Percentiles rank a stretch among this genome's conserved stretches.
phyloP scores from a whole-genome alignment of 2,888 invertebrate species.

The Prostheceraeus crozeri region DNA sequence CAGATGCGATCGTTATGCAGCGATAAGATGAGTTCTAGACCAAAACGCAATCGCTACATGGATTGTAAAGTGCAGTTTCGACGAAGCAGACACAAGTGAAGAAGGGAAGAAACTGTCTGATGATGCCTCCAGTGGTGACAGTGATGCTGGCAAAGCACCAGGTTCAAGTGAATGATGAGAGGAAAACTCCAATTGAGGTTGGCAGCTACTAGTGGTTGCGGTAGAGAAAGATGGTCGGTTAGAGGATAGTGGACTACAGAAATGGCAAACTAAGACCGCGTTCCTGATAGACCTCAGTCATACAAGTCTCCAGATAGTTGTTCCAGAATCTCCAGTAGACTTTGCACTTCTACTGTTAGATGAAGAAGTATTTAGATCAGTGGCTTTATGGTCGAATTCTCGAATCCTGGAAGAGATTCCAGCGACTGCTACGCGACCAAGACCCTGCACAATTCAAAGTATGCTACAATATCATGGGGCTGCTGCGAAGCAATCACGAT shows the following conservation, averaged over 20 bases:
- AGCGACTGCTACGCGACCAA: no score
- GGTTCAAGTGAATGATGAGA: slow-evolving; percentile 8
- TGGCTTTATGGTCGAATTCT: slow-evolving; percentile 22
- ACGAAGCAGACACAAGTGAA: slow-evolving; percentile 25
- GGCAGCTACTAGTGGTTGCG: slow-evolving; percentile 17
- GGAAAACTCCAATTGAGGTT: slow-evolving; percentile 19
- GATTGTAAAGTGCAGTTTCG: slow-evolving; percentile 14
- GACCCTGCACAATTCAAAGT: no score
- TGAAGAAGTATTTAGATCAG: slow-evolving; percentile 23
- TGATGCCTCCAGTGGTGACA: slow-evolving; percentile 17
- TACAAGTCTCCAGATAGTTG: slow-evolving; percentile 18
- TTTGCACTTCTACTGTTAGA: slow-evolving; percentile 16
- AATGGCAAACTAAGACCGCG: slow-evolving; percentile 13
- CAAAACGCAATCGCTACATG: slow-evolving; percentile 21
- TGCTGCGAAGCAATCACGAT: no score
- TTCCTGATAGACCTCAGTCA: slow-evolving; percentile 25
- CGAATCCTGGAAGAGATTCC: no score
- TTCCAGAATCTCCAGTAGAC: slow-evolving; percentile 9
- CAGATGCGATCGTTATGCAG: no score
- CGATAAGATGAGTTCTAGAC: slow-evolving; percentile 20
- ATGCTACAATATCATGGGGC: no score
- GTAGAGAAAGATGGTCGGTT: no score
- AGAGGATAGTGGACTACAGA: slow-evolving; percentile 17
- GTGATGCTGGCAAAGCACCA: slow-evolving; percentile 1
- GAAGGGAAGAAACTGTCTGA: slow-evolving; percentile 20